Evolutionary conservation across 2,888 invertebrate species (phyloP).

Genomic region (Drosophila parthenogenetica): DNA sequence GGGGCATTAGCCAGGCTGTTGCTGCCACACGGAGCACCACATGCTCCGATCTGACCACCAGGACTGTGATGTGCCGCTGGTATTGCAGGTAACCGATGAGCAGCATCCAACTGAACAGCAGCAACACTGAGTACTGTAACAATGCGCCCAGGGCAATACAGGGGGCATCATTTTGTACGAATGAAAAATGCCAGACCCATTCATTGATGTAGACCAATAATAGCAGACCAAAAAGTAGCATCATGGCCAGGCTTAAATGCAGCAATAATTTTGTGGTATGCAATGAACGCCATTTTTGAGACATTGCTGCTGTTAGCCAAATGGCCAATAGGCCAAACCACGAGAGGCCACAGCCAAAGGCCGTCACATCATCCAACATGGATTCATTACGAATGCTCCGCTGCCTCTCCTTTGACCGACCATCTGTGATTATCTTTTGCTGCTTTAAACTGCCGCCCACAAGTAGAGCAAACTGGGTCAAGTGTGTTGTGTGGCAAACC

Average conservation of each 20-base stretch:
- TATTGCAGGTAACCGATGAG: constrained; percentile 41
- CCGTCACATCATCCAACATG: constrained; percentile 25
- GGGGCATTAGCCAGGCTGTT: constrained; percentile 32
- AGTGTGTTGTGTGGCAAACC: constrained; percentile 32
- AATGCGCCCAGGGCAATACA: constrained; percentile 30
- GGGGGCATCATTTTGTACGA: neutral
- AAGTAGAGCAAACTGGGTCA: constrained; percentile 42
- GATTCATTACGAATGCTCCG: neutral
- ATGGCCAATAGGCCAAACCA: constrained; percentile 33
- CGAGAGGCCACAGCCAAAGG: constrained; percentile 38
- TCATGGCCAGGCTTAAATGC: constrained; percentile 24
- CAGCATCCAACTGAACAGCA: constrained; percentile 47
- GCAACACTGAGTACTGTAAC: constrained; percentile 40
- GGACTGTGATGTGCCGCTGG: constrained; percentile 11
- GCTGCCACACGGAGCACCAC: neutral
- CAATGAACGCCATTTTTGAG: constrained; percentile 16
- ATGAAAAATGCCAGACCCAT: constrained; percentile 13
- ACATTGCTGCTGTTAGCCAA: constrained; percentile 39
- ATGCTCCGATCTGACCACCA: neutral
- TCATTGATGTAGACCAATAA: constrained; percentile 37
- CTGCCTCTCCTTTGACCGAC: neutral
- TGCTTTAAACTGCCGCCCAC: constrained; percentile 36
- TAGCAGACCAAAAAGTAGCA: constrained; percentile 26
- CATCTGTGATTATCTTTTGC: neutral
- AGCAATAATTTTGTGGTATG: constrained; percentile 25